Base-by-base conservation (phyloP, 2,888 invertebrate genomes). In the Aphodius granarius region DNA sequence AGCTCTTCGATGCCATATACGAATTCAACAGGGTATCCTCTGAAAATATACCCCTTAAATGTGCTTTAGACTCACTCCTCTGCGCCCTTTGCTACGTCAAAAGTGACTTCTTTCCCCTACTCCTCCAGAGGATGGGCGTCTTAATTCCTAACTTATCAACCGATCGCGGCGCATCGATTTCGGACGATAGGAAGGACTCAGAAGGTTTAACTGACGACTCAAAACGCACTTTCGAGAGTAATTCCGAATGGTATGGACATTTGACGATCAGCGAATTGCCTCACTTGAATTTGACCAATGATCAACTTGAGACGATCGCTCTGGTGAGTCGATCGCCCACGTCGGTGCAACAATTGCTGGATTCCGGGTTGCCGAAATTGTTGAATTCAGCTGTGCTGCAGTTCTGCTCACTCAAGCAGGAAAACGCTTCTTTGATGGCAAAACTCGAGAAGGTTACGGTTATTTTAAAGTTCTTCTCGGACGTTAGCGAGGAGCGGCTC, bases 11-110 rank as follows among this genome's bases (percentile, higher is more conserved):
- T 79, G 89, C 92, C 0, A 88, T 97, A 20, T 94, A 93, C 85
- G 90, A 92, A 73, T 95, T 97, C 94, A 92, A 94, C 18, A 89
- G 91, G 74, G 89, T 90, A n/a, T 88, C 95, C 68, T 91, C 92
- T 17, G 91, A 92, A 65, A 91, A 92, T 75, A 92, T 93, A 74
- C 91, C 94, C 0, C 88, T 97, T 72, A 97, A 97, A 87, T 92
- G 93, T 82, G 91, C 96, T 0, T 90, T 97, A n/a, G 96, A 97
- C 87, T 92, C 94, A 83, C 91, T 96, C 74, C 87, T 97, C 71
- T 97, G 97, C 86, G 93, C 96, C 3, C 90, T 96, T 83, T 97
- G 96, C 86, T 94, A 93, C 86, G 94, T 96, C 23, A 91, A 93
- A 80, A 94, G 95, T 0, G 92, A 93, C 78, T 88, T 94, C 73